Evolutionary conservation across 35 echinoderm and acorn worm genomes (phyloP), one percentile per base, ranked within the genome.

Genomic region (Acanthaster planci): DNA sequence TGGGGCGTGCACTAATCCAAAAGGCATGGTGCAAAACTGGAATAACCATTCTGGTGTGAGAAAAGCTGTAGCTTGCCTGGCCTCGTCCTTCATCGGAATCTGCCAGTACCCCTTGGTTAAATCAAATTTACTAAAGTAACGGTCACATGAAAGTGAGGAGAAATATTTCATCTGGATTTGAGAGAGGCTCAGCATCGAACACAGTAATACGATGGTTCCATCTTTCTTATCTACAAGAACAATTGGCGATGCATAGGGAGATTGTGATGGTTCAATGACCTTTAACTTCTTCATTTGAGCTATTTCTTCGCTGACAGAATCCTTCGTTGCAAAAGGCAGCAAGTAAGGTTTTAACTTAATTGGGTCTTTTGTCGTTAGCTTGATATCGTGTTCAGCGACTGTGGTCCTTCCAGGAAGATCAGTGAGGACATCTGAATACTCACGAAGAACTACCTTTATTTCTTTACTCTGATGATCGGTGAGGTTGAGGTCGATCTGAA

Each of bases 71-170:
- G 34, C 50, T 78, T 76, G 30, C 47, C 77, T 87, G 8, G 83
- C 38, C 2, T 76, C 40, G 21, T 77, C 67, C 37, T 77, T 37
- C 39, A 90, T 51, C 39, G 89, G 89, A 7, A 90, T 47, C 75
- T 90, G 89, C 89, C 89, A 90, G 51, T 90, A 90, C 4, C 89
- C 89, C 39, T 90, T 90, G 51, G 19, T 78, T 31, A 90, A 50
- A 50, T 90, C 83, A 30, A 90, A 86, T 82, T 90, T 90, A 78
- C 36, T 72, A 42, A 86, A 90, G 29, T 76, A 86, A 19, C 10
- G 14, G 32, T 50, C 89, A 9, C 78, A 9, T 9, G 56, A 5
- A 21, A 90, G 64, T 36, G 76, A 38, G 12, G 89, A 40, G 59
- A 91, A 91, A 58, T n/a, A 91, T 84, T 51, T 91, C 89, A 22